These are phyloP conservation scores for Thunnus maccoyii DNA, from an alignment of 2,113 vertebrate genomes.

Conservation along the genomic window DNA sequence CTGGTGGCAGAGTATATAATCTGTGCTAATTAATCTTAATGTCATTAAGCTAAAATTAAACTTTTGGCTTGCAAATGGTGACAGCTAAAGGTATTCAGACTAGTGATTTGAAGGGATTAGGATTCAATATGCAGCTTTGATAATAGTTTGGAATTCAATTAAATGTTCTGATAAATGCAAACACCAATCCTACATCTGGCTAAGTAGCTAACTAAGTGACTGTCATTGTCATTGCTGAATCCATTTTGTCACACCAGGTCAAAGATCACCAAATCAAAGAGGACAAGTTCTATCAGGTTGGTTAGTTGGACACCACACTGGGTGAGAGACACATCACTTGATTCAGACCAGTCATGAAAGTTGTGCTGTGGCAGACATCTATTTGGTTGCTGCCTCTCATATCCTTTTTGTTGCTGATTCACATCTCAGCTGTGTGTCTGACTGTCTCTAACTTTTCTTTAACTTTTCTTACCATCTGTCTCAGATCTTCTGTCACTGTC, in stretches of 20 bases:
- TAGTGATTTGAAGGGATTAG: no score
- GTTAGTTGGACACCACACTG: background rate
- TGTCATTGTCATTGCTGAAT: background rate
- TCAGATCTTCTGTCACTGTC: conserved; percentile 51
- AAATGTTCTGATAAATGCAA: no score
- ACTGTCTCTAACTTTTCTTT: conserved; percentile 32
- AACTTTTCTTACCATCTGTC: background rate
- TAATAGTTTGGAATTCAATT: no score
- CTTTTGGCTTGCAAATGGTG: no score
- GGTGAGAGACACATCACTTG: conserved; percentile 3
- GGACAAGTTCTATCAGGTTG: background rate
- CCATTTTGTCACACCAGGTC: background rate
- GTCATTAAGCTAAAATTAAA: background rate
- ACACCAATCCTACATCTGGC: no score
- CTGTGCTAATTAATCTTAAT: background rate
- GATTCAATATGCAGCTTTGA: no score
- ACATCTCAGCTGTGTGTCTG: conserved; percentile 26
- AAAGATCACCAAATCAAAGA: background rate
- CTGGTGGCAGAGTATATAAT: background rate
- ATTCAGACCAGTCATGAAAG: conserved; percentile 33
- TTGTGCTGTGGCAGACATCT: conserved; percentile 27
- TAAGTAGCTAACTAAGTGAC: background rate
- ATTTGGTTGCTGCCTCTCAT: conserved; percentile 34
- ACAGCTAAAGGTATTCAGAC: no score
- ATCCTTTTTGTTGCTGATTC: conserved; percentile 25